Conservation (phyloP, 2,797 vertebrate species). For the Rhinella marina region DNA sequence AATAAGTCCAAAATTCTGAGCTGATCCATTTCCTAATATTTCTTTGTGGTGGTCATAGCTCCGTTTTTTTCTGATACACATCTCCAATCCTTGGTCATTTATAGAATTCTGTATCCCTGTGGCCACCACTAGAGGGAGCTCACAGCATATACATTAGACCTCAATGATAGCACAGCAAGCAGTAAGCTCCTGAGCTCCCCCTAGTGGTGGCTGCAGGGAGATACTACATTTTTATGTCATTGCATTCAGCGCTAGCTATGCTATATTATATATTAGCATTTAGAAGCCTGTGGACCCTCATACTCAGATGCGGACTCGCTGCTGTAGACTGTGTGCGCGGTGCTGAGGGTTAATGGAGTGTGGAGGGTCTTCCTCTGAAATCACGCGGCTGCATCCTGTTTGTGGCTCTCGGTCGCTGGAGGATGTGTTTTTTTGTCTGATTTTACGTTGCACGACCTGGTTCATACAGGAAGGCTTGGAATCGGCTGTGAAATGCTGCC, state of each 20-base stretch:
- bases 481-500: neutral
- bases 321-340: neutral
- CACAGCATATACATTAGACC: too few relatives aligned
- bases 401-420: neutral
- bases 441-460: neutral
- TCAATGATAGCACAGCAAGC: too few relatives aligned
- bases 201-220: neutral
- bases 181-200: neutral
- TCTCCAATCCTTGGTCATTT: too few relatives aligned
- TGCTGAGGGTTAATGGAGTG: conserved; percentile 5
- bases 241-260: neutral
- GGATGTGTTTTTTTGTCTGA: conserved; percentile 31
- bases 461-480: neutral
- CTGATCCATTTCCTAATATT: too few relatives aligned
- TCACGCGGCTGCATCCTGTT: conserved; percentile 53
- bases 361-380: conserved; percentile 43
- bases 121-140: neutral
- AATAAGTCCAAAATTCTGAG: too few relatives aligned
- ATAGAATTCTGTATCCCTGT: neutral
- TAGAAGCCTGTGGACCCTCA: neutral
- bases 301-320: neutral
- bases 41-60: too few relatives aligned
- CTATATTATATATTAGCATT: too few relatives aligned
- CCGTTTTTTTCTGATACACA: too few relatives aligned
- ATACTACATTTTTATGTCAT: neutral